A percentile compares a stretch with the other conserved stretches of the same genome.
Conservation (phyloP, 2,113 vertebrate genomes). For the Chlorodrepanis virens region DNA sequence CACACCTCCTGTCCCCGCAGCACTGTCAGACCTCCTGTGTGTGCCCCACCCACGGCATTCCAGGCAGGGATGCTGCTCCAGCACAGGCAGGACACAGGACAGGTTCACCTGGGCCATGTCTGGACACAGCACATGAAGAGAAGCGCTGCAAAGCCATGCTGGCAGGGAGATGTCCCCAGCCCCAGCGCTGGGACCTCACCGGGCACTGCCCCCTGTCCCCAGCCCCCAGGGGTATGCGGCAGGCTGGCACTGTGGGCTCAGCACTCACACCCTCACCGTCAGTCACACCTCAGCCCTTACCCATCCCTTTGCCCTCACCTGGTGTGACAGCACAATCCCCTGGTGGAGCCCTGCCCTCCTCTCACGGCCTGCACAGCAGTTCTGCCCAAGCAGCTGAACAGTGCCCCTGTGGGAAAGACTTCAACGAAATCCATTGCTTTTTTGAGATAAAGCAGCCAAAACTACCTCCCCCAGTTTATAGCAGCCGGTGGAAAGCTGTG, state of each 20-base stretch:
- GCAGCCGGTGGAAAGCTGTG: background rate
- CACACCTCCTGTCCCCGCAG: background rate
- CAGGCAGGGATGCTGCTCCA: rapidly evolving
- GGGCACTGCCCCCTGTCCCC: rapidly evolving
- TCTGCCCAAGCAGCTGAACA: rapidly evolving
- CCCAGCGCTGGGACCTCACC: rapidly evolving
- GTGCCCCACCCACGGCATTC: rapidly evolving
- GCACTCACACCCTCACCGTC: rapidly evolving
- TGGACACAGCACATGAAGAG: rapidly evolving
- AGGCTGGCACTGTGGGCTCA: rapidly evolving
- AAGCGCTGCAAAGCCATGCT: background rate
- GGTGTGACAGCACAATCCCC: rapidly evolving
- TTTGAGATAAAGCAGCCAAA: background rate
- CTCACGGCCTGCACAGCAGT: background rate
- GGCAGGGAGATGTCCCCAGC: background rate
- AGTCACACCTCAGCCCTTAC: rapidly evolving
- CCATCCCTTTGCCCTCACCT: rapidly evolving
- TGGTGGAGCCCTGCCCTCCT: background rate
- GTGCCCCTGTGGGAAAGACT: background rate
- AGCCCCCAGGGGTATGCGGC: rapidly evolving
- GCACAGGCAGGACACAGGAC: background rate
- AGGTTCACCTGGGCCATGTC: too few species aligned
- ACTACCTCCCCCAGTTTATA: background rate
- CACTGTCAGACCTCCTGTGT: rapidly evolving
- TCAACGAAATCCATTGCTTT: background rate